Conservation (phyloP, 2,113 vertebrate species). For the Rallus limicola region DNA sequence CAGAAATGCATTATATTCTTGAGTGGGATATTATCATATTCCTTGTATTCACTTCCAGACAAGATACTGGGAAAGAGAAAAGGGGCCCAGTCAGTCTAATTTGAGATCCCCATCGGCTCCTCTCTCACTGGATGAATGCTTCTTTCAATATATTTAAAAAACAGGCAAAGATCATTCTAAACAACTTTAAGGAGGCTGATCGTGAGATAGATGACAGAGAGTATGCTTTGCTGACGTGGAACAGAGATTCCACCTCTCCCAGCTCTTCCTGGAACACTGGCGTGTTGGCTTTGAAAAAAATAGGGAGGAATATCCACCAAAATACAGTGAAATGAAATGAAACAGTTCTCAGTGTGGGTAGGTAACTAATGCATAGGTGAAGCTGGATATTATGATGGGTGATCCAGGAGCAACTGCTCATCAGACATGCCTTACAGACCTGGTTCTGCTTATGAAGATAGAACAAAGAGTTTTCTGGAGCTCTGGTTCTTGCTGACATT, state of each 20-base stretch:
- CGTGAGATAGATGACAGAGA: background rate
- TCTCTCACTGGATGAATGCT: background rate
- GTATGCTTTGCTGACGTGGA: background rate
- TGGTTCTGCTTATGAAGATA: background rate
- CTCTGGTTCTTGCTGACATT: background rate
- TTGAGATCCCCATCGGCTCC: background rate
- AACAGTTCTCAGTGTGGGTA: background rate
- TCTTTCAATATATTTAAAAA: background rate
- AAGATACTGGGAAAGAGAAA: background rate
- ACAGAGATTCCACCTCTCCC: background rate
- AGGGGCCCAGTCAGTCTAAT: background rate
- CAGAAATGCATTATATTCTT: slow-evolving; percentile 17
- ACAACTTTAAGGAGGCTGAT: background rate
- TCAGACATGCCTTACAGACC: background rate
- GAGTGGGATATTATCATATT: slow-evolving; percentile 4
- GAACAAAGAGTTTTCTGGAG: background rate
- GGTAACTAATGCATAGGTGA: background rate
- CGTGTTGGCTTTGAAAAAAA: background rate
- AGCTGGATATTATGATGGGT: background rate
- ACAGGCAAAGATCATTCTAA: slow-evolving; percentile 5
- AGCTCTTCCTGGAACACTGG: background rate
- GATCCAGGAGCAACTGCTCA: background rate
- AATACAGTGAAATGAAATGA: accelerated
- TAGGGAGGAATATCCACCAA: background rate
- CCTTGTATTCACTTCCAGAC: background rate